These are phyloP conservation scores for Cephus cinctus DNA, from an alignment of 1,140 invertebrate species.

Conservation along the genomic window DNA sequence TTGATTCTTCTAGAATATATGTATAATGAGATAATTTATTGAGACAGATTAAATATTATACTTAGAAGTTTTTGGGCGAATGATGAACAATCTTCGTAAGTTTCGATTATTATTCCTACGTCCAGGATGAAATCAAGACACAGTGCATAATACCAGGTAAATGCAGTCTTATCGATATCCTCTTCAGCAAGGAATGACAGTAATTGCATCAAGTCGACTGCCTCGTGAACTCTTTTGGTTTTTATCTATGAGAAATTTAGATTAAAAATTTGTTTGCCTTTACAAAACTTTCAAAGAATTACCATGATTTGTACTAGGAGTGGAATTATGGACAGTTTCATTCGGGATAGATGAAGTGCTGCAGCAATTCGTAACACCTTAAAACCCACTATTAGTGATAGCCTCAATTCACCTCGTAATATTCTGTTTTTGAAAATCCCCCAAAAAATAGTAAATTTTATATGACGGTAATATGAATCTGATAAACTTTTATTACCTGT, in stretches of 20 bases:
- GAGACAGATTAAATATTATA: too few relatives aligned
- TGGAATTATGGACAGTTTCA: constrained; percentile 23
- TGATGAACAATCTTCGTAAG: constrained; percentile 19
- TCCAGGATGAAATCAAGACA: constrained; percentile 32
- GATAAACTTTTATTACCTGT: constrained; percentile 15
- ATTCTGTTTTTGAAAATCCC: constrained; percentile 12
- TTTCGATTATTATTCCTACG: constrained; percentile 30
- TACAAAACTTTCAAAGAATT: not conserved
- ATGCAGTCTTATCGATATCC: constrained; percentile 30
- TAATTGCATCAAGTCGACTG: constrained; percentile 28
- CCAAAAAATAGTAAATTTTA: not conserved
- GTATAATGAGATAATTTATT: too few relatives aligned
- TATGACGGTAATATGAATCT: not conserved
- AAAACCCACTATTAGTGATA: constrained; percentile 20
- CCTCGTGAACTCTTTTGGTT: constrained; percentile 23
- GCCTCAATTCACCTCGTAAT: constrained; percentile 22
- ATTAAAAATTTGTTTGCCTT: not conserved
- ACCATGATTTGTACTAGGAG: constrained; percentile 29
- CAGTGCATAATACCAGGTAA: constrained; percentile 42
- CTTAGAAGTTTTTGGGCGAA: constrained; percentile 19
- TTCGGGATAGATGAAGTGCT: constrained; percentile 10
- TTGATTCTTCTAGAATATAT: too few relatives aligned
- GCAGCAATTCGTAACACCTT: constrained; percentile 22
- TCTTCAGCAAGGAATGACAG: constrained; percentile 20
- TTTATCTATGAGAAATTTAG: constrained; percentile 22